These are phyloP conservation scores for Cantharis rustica DNA, from an alignment of 2,888 invertebrate genomes.

Conservation along the genomic window DNA sequence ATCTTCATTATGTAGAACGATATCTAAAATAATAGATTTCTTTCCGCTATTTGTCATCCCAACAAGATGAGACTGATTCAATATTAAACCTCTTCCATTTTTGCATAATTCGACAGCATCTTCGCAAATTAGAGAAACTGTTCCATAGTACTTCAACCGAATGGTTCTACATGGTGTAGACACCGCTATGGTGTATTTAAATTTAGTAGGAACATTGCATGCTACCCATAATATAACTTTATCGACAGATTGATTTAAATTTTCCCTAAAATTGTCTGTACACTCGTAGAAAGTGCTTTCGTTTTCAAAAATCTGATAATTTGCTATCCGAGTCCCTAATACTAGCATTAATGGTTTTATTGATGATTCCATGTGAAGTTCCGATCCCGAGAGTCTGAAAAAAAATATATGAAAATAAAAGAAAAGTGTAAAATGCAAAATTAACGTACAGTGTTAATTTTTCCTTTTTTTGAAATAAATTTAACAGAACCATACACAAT, in stretches of 20 bases:
- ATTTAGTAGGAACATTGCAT: conserved; percentile 45
- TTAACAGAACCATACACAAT: conserved; percentile 38
- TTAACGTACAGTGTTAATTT: neutral
- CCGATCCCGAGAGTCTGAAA: neutral
- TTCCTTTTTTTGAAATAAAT: neutral
- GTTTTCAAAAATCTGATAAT: conserved; percentile 17
- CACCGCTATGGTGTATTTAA: conserved; percentile 48
- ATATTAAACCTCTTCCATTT: conserved; percentile 46
- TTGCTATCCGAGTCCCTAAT: conserved; percentile 42
- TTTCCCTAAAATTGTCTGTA: neutral
- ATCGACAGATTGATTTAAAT: conserved; percentile 35
- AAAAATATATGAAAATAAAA: neutral
- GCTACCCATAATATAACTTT: conserved; percentile 50
- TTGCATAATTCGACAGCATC: conserved; percentile 41
- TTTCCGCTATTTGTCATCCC: conserved; percentile 46
- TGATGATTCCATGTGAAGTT: neutral
- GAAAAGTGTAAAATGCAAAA: neutral
- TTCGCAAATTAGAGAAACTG: conserved; percentile 44
- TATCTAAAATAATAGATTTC: conserved; percentile 46
- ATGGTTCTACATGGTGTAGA: conserved; percentile 47
- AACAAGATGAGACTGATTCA: conserved; percentile 44
- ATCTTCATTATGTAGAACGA: conserved; percentile 44
- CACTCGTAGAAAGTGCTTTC: conserved; percentile 28
- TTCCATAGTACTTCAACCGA: conserved; percentile 50
- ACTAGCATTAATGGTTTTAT: conserved; percentile 41